These are phyloP conservation scores for Hepsetus odoe DNA, from an alignment of 2,113 vertebrate species.

Conservation along the genomic window DNA sequence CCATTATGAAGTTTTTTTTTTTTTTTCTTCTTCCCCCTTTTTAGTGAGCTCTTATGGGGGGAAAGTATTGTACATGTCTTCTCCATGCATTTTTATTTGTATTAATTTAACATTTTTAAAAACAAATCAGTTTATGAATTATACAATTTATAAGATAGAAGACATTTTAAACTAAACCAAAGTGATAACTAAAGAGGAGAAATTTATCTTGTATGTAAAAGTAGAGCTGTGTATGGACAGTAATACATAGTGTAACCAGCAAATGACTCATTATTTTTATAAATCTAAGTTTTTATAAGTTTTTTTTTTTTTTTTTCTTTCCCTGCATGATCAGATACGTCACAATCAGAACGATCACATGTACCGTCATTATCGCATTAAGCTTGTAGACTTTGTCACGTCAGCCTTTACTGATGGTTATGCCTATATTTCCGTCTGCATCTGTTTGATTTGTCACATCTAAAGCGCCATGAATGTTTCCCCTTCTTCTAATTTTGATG, in stretches of 20 bases:
- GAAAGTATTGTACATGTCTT: slow-evolving; percentile 44
- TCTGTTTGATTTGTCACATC: slow-evolving; percentile 43
- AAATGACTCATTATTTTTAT: slow-evolving; percentile 71
- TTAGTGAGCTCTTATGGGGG: slow-evolving; percentile 53
- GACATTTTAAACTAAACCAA: slow-evolving; percentile 80
- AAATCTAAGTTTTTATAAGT: slow-evolving; percentile 47
- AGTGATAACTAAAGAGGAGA: slow-evolving; percentile 68
- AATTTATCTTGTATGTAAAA: slow-evolving; percentile 67
- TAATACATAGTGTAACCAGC: slow-evolving; percentile 68
- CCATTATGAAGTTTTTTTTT: slow-evolving; percentile 58
- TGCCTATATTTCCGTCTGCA: slow-evolving; percentile 37
- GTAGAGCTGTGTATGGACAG: slow-evolving; percentile 65
- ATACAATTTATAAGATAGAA: slow-evolving; percentile 62
- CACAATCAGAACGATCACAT: slow-evolving; percentile 53
- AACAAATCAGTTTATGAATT: slow-evolving; percentile 63
- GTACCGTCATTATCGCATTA: slow-evolving; percentile 55
- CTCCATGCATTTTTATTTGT: slow-evolving; percentile 65
- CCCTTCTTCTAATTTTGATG: slow-evolving; percentile 50
- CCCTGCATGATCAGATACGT: slow-evolving; percentile 64
- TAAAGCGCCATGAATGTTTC: slow-evolving; percentile 43
- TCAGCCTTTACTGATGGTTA: slow-evolving; percentile 28
- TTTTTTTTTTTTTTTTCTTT: slow-evolving; percentile 55
- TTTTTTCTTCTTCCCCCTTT: slow-evolving; percentile 60
- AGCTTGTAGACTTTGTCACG: slow-evolving; percentile 45
- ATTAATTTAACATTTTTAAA: slow-evolving; percentile 65